Conservation (phyloP, 2,888 invertebrate genomes). For the Lamproptera curius region DNA sequence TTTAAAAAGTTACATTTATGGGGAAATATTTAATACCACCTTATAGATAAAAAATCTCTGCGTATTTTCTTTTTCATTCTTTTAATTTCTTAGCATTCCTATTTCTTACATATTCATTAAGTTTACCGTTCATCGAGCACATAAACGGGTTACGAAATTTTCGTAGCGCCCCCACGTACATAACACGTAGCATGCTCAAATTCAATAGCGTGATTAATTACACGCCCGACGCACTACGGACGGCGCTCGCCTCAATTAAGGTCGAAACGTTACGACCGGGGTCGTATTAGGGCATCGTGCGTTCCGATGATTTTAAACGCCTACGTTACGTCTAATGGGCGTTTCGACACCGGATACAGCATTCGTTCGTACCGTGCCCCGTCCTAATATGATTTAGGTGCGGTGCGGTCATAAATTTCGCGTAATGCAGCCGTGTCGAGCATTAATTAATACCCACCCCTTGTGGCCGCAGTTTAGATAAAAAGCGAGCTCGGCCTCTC, state of each 20-base stretch:
- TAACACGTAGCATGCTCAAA: constrained; percentile 3
- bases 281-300: constrained; percentile 18
- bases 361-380: constrained; percentile 23
- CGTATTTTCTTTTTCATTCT: too few relatives aligned
- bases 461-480: background rate
- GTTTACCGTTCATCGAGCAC: too few relatives aligned
- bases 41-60: too few relatives aligned
- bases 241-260: constrained; percentile 17
- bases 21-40: too few relatives aligned
- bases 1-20: too few relatives aligned
- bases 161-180: too few relatives aligned
- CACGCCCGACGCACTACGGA: background rate
- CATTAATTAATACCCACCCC: constrained; percentile 34
- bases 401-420: constrained; percentile 31
- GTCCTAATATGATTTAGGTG: constrained; percentile 30
- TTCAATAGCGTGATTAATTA: constrained; percentile 16
- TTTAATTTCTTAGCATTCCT: too few relatives aligned
- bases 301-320: constrained; percentile 21
- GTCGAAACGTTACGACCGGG: constrained; percentile 13
- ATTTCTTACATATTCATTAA: too few relatives aligned
- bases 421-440: constrained; percentile 24
- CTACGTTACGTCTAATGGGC: constrained; percentile 17
- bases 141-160: too few relatives aligned
- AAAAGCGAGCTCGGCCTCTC: background rate
- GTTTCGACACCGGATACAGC: constrained; percentile 24